A percentile compares a stretch with the other conserved stretches of the same genome.
Evolutionary conservation across 2,113 vertebrate species (phyloP).

Genomic region (Cephalopterus ornatus): DNA sequence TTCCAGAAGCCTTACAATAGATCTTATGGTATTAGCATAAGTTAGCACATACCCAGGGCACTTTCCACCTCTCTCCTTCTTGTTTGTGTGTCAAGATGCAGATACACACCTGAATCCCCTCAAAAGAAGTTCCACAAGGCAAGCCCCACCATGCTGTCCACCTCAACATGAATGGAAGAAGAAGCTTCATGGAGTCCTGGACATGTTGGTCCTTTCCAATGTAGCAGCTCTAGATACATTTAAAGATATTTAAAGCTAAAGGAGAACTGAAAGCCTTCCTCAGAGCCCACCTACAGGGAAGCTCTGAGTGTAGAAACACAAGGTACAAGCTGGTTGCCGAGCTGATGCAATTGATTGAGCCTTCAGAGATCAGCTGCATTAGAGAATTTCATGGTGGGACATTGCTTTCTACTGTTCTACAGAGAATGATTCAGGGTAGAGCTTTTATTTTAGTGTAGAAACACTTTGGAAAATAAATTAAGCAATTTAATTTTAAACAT

Average conservation of each 20-base stretch:
- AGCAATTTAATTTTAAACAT: neutral
- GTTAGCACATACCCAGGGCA: neutral
- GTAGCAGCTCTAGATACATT: neutral
- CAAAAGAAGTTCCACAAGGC: neutral
- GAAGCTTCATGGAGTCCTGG: neutral
- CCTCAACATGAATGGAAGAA: neutral
- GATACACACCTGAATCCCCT: neutral
- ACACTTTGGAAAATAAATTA: neutral
- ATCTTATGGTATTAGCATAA: neutral
- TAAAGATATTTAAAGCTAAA: neutral
- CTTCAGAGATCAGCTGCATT: neutral
- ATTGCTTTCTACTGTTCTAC: neutral
- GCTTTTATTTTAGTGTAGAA: neutral
- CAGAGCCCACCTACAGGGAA: neutral
- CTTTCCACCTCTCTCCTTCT: fast-evolving
- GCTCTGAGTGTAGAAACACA: neutral
- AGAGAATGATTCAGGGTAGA: neutral
- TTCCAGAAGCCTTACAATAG: neutral
- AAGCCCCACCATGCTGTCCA: fast-evolving
- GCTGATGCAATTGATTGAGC: neutral
- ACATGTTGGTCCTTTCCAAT: neutral
- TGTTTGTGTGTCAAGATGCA: neutral
- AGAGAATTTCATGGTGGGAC: neutral
- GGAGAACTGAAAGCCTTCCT: neutral
- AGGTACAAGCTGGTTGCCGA: neutral